A percentile compares a stretch with the other conserved stretches of the same genome.
Conservation (phyloP, 2,888 invertebrate genomes). For the Odontocerum albicorne region DNA sequence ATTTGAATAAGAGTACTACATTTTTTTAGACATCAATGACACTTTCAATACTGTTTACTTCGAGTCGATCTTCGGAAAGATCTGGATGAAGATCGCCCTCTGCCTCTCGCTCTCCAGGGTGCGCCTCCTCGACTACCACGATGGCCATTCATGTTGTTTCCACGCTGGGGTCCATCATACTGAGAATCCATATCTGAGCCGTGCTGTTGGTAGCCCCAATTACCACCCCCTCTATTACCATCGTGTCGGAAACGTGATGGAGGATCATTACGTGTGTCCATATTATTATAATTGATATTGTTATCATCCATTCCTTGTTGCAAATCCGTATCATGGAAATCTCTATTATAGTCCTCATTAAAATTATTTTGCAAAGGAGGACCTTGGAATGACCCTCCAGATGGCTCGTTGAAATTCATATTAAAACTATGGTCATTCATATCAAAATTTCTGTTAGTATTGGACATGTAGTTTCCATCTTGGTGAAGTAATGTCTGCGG, state of each 20-base stretch:
- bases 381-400: constrained; percentile 12
- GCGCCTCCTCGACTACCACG: constrained; percentile 43
- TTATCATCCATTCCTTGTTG: constrained; percentile 3
- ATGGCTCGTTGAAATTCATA: background rate
- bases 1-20: background rate
- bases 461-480: constrained; percentile 15
- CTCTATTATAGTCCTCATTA: constrained; percentile 12
- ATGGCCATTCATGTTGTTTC: constrained; percentile 42
- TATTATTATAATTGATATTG: constrained; percentile 23
- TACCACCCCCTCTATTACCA: constrained; percentile 42
- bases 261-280: constrained; percentile 35
- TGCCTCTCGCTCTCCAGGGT: constrained; percentile 42
- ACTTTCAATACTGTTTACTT: constrained; percentile 22
- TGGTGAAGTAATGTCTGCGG: constrained; percentile 5
- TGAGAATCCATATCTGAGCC: constrained; percentile 43
- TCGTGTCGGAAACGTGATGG: constrained; percentile 41
- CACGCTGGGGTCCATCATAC: constrained; percentile 47
- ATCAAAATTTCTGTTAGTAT: constrained; percentile 13
- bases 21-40: background rate
- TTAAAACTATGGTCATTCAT: background rate
- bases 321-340: constrained; percentile 6
- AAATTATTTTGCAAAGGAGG: constrained; percentile 12
- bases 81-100: constrained; percentile 43
- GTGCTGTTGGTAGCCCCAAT: constrained; percentile 40
- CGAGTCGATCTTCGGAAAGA: constrained; percentile 45